Evolutionary conservation across 2,113 vertebrate species (phyloP).

Genomic region (Peromyscus leucopus): DNA sequence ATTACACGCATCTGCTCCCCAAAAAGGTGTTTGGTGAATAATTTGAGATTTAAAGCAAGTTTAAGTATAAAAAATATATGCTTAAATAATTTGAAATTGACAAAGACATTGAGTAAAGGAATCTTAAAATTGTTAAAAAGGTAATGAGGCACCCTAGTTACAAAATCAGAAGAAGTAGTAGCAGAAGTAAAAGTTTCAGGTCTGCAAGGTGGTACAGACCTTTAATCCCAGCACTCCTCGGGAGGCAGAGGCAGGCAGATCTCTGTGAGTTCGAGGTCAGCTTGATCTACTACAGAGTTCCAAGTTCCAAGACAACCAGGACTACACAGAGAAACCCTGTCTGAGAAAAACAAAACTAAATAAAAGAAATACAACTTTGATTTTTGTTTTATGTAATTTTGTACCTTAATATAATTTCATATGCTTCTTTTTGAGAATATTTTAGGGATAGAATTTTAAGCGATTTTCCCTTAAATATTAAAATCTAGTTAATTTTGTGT

Average conservation of each 20-base stretch:
- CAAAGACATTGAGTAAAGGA: slow-evolving; percentile 39
- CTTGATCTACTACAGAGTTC: background rate
- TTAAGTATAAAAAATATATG: slow-evolving; percentile 40
- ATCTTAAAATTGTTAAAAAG: slow-evolving; percentile 5
- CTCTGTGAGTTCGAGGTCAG: background rate
- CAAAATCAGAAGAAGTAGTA: slow-evolving; percentile 22
- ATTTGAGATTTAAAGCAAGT: slow-evolving; percentile 51
- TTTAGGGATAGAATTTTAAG: slow-evolving; percentile 46
- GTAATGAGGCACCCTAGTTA: background rate
- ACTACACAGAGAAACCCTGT: background rate
- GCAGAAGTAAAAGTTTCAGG: slow-evolving; percentile 14
- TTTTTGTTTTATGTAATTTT: slow-evolving; percentile 49
- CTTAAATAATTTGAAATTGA: slow-evolving; percentile 56
- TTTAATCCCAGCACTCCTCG: background rate
- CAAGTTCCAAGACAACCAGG: background rate
- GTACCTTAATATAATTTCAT: background rate
- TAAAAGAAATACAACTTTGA: background rate
- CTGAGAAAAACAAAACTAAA: background rate
- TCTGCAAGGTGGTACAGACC: background rate
- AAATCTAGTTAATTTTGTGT: slow-evolving; percentile 2
- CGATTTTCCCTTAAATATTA: background rate
- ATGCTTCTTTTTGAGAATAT: slow-evolving; percentile 32
- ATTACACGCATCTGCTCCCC: background rate
- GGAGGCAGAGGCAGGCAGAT: background rate
- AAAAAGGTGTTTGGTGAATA: background rate